A percentile compares a stretch with the other conserved stretches of the same genome.
phyloP scores from a whole-genome alignment of 2,888 invertebrate genomes.

The Oligia fasciuncula region DNA sequence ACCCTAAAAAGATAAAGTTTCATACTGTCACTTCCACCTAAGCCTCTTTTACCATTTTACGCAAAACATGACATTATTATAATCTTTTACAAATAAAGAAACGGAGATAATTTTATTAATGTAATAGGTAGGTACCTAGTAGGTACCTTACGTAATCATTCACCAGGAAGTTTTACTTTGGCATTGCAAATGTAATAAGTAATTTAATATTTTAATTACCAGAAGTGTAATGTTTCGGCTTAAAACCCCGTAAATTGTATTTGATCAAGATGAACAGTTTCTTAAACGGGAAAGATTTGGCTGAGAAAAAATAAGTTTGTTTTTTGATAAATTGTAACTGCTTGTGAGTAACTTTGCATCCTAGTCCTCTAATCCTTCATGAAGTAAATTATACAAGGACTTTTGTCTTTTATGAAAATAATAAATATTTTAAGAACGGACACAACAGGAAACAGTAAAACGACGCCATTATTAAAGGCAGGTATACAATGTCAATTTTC shows the following conservation, averaged over 20 bases:
- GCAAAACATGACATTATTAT: constrained; percentile 15
- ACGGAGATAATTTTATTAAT: constrained; percentile 15
- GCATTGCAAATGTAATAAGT: constrained; percentile 41
- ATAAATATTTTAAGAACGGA: constrained; percentile 21
- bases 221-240: constrained; percentile 47
- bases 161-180: constrained; percentile 54
- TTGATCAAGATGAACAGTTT: constrained; percentile 20
- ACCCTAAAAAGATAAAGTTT: neutral
- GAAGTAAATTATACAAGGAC: neutral
- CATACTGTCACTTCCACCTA: neutral
- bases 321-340: neutral
- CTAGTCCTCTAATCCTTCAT: neutral
- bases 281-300: neutral
- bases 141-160: constrained; percentile 39
- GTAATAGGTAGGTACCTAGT: constrained; percentile 9
- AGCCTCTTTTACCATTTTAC: constrained; percentile 30
- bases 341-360: neutral
- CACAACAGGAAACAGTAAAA: constrained; percentile 12
- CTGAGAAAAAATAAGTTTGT: neutral
- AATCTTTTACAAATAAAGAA: constrained; percentile 47
- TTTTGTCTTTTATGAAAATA: neutral
- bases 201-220: constrained; percentile 48
- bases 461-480: constrained; percentile 32
- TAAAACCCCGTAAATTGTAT: constrained; percentile 23
- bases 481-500: constrained; percentile 30